Percentiles rank a stretch among this genome's conserved stretches.
These are phyloP conservation scores for Adelges cooleyi DNA, from an alignment of 1,140 invertebrate genomes.

Conservation along the genomic window DNA sequence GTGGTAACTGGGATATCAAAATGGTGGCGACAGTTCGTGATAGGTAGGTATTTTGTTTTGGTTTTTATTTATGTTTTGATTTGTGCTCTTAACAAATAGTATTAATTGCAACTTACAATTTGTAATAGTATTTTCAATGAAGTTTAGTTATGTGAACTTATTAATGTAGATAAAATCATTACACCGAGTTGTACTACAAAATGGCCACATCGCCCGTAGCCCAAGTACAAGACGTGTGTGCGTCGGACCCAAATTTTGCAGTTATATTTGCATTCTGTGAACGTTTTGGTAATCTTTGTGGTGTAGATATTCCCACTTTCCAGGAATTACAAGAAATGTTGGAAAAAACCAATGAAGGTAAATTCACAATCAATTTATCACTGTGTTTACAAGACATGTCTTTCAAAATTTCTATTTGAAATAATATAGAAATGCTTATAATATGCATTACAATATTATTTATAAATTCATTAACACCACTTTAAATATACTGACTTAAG, in stretches of 20 bases:
- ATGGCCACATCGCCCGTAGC: background rate
- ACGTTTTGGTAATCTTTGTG: constrained; percentile 70
- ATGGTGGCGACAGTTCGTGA: constrained; percentile 24
- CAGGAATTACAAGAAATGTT: constrained; percentile 73
- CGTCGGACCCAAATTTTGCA: constrained; percentile 89
- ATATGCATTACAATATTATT: background rate
- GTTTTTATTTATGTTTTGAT: constrained; percentile 27
- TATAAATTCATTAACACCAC: no score
- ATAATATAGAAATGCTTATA: background rate
- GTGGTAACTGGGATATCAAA: constrained; percentile 18
- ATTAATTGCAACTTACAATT: no score
- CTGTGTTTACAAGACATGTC: no score
- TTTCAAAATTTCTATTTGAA: background rate
- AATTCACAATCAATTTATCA: constrained; percentile 34
- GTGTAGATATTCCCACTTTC: constrained; percentile 62
- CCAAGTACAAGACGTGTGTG: constrained; percentile 43
- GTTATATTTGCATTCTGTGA: constrained; percentile 88
- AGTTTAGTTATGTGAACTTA: background rate
- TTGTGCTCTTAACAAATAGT: constrained; percentile 5
- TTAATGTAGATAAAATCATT: background rate
- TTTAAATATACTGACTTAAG: no score
- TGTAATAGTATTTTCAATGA: background rate
- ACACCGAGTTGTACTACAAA: background rate
- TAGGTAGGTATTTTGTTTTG: constrained; percentile 19
- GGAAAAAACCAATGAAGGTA: constrained; percentile 77